Base-by-base conservation (phyloP, 2,888 invertebrate genomes). In the Aphodius granarius region DNA sequence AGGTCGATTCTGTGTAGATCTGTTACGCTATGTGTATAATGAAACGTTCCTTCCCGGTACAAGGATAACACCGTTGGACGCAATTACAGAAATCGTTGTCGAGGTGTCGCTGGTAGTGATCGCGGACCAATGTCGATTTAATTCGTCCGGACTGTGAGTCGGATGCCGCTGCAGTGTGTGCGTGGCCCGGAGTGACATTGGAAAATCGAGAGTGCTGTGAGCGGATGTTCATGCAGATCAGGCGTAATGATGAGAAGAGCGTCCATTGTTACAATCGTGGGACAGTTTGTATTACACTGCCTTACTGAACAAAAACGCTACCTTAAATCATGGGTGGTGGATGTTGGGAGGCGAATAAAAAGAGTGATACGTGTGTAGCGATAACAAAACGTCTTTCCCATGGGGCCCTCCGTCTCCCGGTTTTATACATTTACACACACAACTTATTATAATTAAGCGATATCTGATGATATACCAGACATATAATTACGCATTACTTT, bases 161-260 rank as follows among this genome's bases (percentile, higher is more conserved):
- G n/a, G n/a, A n/a, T n/a, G 74, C 71, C 71, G 64, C 64, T 70
- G 21, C 74, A 18, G 43, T 70, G 22, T 23, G 19, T n/a, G 63
- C 18, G 63, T 62, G 19, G 63, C 20, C 19, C 71, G 75, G 79
- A 83, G 83, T 85, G 86, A 87, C 87, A 86, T 86, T 87, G 86
- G 43, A 86, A 87, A 86, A 86, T 84, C 85, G 86, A 86, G 86
- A 86, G 86, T 86, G 83, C 78, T 77, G 84, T 83, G 84, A 85
- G 83, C 85, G 86, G 86, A 86, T 86, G 86, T 86, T 83, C 86
- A 87, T 87, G 87, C 86, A 87, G 87, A 86, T 87, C 86, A 85
- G 84, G 86, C 85, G 86, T 87, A 87, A 87, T 86, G 87, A 87
- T 87, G 87, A 86, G 87, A 87, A 87, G 84, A 84, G 79, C 79